Evolutionary conservation across 2,888 invertebrate species (phyloP).

Genomic region (Drosophila anomalata): DNA sequence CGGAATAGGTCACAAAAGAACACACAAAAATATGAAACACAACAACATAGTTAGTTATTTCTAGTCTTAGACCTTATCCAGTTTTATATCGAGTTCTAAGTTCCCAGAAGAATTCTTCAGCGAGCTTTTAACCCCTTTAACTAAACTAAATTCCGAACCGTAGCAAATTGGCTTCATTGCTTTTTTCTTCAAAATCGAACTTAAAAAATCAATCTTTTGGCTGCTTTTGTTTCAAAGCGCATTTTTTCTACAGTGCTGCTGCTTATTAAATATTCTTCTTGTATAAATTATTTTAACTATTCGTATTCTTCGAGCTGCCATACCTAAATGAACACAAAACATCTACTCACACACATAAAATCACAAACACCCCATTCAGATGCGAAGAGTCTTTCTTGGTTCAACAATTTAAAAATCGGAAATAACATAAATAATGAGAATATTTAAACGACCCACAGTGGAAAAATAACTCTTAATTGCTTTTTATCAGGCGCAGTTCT

Average conservation of each 20-base stretch:
- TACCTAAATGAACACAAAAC: constrained; percentile 51
- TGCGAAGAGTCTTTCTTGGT: constrained; percentile 62
- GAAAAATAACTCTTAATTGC: constrained; percentile 29
- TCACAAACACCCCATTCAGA: constrained; percentile 39
- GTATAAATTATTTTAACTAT: constrained; percentile 48
- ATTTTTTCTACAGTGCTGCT: constrained; percentile 37
- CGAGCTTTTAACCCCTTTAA: constrained; percentile 21
- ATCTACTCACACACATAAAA: constrained; percentile 28
- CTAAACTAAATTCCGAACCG: constrained; percentile 35
- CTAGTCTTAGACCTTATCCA: constrained; percentile 62
- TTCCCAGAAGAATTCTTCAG: constrained; percentile 33
- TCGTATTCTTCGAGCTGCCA: constrained; percentile 75
- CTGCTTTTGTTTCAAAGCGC: constrained; percentile 23
- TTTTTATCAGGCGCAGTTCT: constrained; percentile 53
- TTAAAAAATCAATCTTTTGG: constrained; percentile 18
- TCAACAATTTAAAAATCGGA: constrained; percentile 33
- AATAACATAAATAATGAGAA: neutral
- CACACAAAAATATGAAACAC: constrained; percentile 2
- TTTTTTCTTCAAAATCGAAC: constrained; percentile 48
- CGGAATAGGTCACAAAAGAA: constrained; percentile 32
- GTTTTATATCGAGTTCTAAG: constrained; percentile 13
- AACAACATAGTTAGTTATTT: constrained; percentile 66
- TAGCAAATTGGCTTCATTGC: constrained; percentile 81
- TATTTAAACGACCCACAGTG: constrained; percentile 24
- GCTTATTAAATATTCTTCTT: constrained; percentile 26